Conservation (phyloP, 2,797 vertebrate species). For the Caiman crocodilus region DNA sequence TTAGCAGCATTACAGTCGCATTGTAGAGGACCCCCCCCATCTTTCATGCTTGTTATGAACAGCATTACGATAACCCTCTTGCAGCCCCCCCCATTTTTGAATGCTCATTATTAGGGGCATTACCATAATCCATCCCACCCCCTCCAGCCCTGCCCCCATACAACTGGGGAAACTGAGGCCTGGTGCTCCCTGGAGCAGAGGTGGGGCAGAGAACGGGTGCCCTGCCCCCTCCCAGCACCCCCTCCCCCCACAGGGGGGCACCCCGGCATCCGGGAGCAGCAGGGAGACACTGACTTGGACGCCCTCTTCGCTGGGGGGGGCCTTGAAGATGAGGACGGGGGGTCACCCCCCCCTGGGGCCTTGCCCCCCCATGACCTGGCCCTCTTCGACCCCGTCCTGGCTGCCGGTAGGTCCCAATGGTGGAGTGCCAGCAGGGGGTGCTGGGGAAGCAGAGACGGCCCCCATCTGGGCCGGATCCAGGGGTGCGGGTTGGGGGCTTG, state of each 20-base stretch:
- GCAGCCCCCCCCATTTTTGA: too few relatives aligned
- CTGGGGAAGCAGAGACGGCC: background rate
- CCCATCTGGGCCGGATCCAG: background rate
- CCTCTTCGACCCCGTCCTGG: constrained; percentile 91
- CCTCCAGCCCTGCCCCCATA: too few relatives aligned
- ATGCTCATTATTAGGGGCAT: too few relatives aligned
- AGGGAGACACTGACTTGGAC: constrained; percentile 77
- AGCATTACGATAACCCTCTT: too few relatives aligned
- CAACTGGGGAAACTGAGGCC: too few relatives aligned
- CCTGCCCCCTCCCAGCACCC: constrained; percentile 12
- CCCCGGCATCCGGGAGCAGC: too few relatives aligned
- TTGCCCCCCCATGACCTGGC: constrained; percentile 89
- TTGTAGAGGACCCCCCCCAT: too few relatives aligned
- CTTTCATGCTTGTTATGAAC: too few relatives aligned
- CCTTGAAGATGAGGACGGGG: constrained; percentile 69
- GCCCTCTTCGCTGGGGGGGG: constrained; percentile 80
- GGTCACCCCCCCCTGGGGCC: constrained; percentile 62
- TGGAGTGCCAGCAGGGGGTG: background rate
- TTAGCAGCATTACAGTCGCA: background rate
- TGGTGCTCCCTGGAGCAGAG: background rate
- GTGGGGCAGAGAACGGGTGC: constrained; percentile 67
- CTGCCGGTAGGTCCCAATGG: constrained; percentile 75
- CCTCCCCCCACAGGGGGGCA: background rate
- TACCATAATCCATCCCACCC: too few relatives aligned
- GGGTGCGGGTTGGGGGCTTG: background rate